These are phyloP conservation scores for Cathartes aura DNA, from an alignment of 2,113 vertebrate genomes.

Conservation along the genomic window DNA sequence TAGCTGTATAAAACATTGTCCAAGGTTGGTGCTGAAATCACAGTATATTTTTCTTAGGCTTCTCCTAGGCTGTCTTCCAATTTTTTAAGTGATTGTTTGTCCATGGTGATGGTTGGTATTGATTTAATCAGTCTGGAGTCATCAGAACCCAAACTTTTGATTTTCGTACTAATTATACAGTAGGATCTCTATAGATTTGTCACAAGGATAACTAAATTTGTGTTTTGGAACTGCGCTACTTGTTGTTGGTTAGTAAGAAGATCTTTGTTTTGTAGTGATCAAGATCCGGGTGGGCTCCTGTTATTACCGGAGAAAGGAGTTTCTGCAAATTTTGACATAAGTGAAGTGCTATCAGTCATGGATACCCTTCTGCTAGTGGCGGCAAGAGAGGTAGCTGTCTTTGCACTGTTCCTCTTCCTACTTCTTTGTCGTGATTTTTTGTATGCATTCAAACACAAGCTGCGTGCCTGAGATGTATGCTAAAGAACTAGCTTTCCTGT, in stretches of 20 bases:
- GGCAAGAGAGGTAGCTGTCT: conserved; percentile 84
- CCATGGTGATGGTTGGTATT: not conserved
- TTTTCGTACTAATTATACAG: not conserved
- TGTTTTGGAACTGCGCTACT: not conserved
- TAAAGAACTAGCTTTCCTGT: not conserved
- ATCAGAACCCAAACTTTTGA: not conserved
- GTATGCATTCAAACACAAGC: not conserved
- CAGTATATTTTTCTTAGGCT: not conserved
- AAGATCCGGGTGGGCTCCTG: conserved; percentile 92
- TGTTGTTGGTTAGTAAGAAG: not conserved
- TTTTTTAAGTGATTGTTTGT: not conserved
- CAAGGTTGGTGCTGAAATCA: not conserved
- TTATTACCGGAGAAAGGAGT: conserved; percentile 89
- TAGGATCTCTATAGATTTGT: not conserved
- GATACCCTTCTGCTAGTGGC: conserved; percentile 89
- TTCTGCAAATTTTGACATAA: conserved; percentile 80
- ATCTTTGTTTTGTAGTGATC: conserved; percentile 79
- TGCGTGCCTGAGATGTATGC: not conserved
- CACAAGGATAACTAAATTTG: not conserved
- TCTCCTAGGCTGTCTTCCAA: not conserved
- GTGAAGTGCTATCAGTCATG: conserved; percentile 88
- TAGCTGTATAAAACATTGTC: not conserved
- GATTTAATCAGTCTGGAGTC: not conserved
- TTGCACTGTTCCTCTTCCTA: not conserved
- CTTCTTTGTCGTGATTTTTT: not conserved